Base-by-base conservation (phyloP, 2,888 invertebrate species). In the Cremastinae sp. region DNA sequence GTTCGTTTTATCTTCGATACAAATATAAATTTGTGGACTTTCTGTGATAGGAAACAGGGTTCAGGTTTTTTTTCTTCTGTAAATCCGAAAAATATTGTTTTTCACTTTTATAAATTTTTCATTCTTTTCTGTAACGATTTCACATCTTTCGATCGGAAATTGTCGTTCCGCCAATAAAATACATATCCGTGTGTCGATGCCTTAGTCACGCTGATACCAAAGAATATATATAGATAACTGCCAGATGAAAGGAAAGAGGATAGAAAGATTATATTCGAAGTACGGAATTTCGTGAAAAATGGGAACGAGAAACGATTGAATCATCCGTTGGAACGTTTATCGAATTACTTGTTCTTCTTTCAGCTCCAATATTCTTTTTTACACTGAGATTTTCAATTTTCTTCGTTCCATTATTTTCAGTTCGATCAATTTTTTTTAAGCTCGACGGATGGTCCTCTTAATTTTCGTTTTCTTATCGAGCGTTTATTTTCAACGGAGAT, bases 1-100 rank as follows among this genome's bases (percentile, higher is more conserved):
- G n/a, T n/a, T n/a, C n/a, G n/a, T n/a, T n/a, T n/a, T n/a, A n/a
- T n/a, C n/a, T n/a, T n/a, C n/a, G n/a, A n/a, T n/a, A n/a, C n/a
- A n/a, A n/a, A n/a, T n/a, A 78, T 81, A 78, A 82, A 81, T 82
- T 80, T 76, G 64, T 78, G 71, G 47, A 68, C 65, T 79, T 77
- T 78, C 80, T 75, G 49, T 64, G 65, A n/a, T n/a, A n/a, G n/a
- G n/a, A n/a, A n/a, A n/a, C n/a, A n/a, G n/a, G n/a, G n/a, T n/a
- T n/a, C n/a, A n/a, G n/a, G n/a, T n/a, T n/a, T n/a, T 77, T 66
- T 72, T 59, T 62, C 74, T 58, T 12, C n/a, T 12, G 58, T 69
- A 76, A 70, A 9, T 72, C 69, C 41, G n/a, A 66, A 59, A 39
- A 69, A 69, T 61, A 68, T 37, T 37, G 22, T 47, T 64, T 61